A percentile compares a stretch with the other conserved stretches of the same genome.
Evolutionary conservation across 1,140 invertebrate genomes (phyloP).

Genomic region (Conus ventricosus): DNA sequence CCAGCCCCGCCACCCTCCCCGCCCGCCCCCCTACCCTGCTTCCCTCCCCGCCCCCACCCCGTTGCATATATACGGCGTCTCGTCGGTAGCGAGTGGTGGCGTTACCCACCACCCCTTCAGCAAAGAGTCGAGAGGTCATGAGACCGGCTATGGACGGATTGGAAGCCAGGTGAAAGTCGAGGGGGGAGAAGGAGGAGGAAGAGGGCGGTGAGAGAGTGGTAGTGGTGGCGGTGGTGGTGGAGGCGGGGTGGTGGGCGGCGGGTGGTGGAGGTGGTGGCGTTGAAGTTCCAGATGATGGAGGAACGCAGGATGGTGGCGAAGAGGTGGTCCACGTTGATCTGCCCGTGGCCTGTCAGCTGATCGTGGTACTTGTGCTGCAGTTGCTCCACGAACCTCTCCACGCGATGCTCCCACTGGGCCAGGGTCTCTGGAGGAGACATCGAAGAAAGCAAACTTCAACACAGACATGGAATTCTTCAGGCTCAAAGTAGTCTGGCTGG

Average conservation of each 20-base stretch:
- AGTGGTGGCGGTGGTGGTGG: background rate
- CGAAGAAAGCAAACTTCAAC: background rate
- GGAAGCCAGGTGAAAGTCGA: background rate
- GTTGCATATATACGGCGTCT: background rate
- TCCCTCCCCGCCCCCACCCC: too few relatives aligned
- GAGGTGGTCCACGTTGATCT: constrained; percentile 31
- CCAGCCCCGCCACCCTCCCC: too few relatives aligned
- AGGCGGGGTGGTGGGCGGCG: background rate
- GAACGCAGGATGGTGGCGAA: constrained; percentile 30
- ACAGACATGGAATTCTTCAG: background rate
- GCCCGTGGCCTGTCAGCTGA: background rate
- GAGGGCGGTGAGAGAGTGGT: background rate
- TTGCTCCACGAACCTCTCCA: constrained; percentile 30
- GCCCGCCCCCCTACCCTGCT: too few relatives aligned
- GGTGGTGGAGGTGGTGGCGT: background rate
- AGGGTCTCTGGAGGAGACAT: constrained; percentile 35
- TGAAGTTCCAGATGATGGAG: constrained; percentile 43
- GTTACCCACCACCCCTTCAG: background rate
- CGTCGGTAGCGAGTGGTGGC: background rate
- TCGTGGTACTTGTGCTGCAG: constrained; percentile 37
- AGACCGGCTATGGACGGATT: constrained; percentile 32
- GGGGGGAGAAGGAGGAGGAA: background rate
- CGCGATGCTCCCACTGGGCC: constrained; percentile 29
- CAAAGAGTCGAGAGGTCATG: background rate
- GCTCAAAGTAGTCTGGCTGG: too few relatives aligned